Percentiles rank a stretch among this genome's conserved stretches.
Conservation (phyloP, 2,113 vertebrate genomes). For the Pelobates fuscus region DNA sequence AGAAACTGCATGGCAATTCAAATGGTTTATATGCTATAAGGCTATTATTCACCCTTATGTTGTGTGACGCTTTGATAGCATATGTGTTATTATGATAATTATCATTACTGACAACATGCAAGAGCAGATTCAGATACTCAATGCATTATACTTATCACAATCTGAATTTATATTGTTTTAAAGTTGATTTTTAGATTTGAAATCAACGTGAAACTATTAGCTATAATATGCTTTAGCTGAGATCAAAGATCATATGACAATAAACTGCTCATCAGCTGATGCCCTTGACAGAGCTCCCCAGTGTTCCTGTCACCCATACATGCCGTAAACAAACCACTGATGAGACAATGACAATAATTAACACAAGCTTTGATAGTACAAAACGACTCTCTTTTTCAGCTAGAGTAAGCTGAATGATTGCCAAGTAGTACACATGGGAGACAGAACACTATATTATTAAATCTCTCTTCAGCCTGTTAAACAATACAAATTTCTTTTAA, state of each 20-base stretch:
- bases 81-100: neutral
- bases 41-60: too few relatives aligned
- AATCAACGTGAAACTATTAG: slow-evolving; percentile 63
- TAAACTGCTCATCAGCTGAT: slow-evolving; percentile 73
- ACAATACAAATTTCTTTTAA: neutral
- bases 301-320: slow-evolving; percentile 70
- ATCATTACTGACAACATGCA: neutral
- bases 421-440: slow-evolving; percentile 62
- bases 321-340: slow-evolving; percentile 73
- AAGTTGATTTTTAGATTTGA: slow-evolving; percentile 49
- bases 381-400: slow-evolving; percentile 69
- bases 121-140: neutral
- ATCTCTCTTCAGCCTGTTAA: slow-evolving; percentile 5
- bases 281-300: slow-evolving; percentile 67
- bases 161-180: neutral
- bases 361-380: slow-evolving; percentile 65
- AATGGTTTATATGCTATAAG: too few relatives aligned
- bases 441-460: slow-evolving; percentile 40
- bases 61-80: too few relatives aligned
- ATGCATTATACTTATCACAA: neutral
- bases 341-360: slow-evolving; percentile 80
- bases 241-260: slow-evolving; percentile 65
- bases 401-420: slow-evolving; percentile 69
- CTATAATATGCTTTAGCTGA: slow-evolving; percentile 45
- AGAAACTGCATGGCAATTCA: neutral